Evolutionary conservation across 2,888 invertebrate genomes (phyloP).

Genomic region (Amphipoea oculea): DNA sequence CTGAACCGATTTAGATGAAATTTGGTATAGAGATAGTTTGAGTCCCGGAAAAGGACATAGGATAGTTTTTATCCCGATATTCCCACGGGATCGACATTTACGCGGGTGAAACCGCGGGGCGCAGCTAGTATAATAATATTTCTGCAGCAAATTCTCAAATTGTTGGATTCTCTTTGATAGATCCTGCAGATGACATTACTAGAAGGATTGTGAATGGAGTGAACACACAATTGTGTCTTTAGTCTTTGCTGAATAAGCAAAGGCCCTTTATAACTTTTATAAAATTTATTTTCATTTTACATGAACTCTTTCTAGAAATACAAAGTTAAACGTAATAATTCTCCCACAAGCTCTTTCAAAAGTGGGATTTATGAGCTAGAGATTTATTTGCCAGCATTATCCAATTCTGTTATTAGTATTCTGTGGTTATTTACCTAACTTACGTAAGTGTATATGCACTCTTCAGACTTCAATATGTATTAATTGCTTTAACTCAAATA

Average conservation of each 20-base stretch:
- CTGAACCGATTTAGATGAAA: too few relatives aligned
- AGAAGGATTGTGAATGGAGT: background rate
- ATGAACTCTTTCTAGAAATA: background rate
- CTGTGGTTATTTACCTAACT: background rate
- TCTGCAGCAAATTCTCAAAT: constrained; percentile 5
- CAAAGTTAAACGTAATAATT: background rate
- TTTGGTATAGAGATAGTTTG: too few relatives aligned
- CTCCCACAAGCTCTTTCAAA: background rate
- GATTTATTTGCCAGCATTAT: background rate
- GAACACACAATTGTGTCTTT: background rate
- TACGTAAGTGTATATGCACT: background rate
- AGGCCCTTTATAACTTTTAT: background rate
- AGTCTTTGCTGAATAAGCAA: too few relatives aligned
- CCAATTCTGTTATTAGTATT: too few relatives aligned
- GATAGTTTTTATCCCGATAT: too few relatives aligned
- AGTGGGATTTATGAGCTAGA: background rate
- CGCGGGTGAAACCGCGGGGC: too few relatives aligned
- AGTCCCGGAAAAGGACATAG: too few relatives aligned
- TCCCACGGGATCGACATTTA: too few relatives aligned
- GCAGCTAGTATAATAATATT: constrained; percentile 17
- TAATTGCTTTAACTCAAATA: background rate
- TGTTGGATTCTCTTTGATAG: constrained; percentile 29
- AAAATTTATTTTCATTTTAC: background rate
- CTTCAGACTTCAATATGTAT: background rate
- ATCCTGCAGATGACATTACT: constrained; percentile 24